phyloP scores from a whole-genome alignment of 2,797 vertebrate genomes.

The Hippopotamyrus pictus region DNA sequence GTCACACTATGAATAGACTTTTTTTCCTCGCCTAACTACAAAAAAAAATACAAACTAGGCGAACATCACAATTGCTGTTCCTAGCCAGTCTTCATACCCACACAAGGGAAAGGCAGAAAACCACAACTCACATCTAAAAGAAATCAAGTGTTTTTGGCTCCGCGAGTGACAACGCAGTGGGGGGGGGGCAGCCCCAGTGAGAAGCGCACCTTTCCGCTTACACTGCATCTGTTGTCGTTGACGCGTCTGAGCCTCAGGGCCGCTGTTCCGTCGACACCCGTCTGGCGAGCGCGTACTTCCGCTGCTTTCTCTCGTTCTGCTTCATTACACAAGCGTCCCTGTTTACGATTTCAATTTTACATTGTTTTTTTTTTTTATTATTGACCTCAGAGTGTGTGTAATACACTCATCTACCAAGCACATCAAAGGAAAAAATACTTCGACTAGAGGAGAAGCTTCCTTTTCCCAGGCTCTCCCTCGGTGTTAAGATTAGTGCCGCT shows the following conservation, averaged over 20 bases:
- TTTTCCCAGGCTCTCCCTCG: constrained; percentile 2
- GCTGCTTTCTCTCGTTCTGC: neutral
- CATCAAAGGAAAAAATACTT: constrained; percentile 11
- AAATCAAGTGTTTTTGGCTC: neutral
- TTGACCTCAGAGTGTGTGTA: constrained; percentile 16
- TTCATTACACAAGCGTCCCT: neutral
- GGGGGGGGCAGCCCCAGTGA: neutral
- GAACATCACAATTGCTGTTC: neutral
- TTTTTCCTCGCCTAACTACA: neutral
- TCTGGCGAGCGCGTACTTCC: neutral
- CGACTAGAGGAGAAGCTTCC: neutral
- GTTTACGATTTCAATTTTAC: neutral
- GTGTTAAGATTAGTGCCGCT: constrained; percentile 10
- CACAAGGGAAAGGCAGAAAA: neutral
- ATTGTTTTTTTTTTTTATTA: neutral
- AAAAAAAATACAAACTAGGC: neutral
- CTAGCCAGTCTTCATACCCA: neutral
- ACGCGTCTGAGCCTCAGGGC: neutral
- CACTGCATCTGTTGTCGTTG: neutral
- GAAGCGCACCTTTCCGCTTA: neutral
- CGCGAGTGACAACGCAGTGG: neutral
- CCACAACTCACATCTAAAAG: neutral
- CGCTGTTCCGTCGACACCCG: neutral
- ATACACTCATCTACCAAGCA: neutral
- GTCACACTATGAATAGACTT: neutral